Conservation (phyloP, 2,113 vertebrate genomes). For the Chinchilla lanigera region DNA sequence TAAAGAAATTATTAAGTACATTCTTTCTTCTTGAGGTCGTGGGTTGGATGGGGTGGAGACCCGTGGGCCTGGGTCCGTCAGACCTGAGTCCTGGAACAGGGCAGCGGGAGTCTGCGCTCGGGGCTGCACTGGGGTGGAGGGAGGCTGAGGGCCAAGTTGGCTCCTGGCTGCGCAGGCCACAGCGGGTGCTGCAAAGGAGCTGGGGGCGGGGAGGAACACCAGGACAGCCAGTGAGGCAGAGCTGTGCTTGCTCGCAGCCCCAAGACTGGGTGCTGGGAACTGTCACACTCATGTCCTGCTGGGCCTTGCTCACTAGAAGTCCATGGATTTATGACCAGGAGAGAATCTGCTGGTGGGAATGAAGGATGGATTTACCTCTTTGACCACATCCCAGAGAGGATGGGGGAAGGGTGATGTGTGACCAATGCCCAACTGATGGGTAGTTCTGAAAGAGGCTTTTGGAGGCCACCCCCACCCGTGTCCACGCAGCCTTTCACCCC, state of each 20-base stretch:
- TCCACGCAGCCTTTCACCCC: not conserved
- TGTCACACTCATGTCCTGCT: rapidly evolving
- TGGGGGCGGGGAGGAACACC: not conserved
- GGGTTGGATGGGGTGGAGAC: not conserved
- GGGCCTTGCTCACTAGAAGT: not conserved
- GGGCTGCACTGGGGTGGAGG: rapidly evolving
- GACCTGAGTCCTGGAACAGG: rapidly evolving
- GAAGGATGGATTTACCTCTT: not conserved
- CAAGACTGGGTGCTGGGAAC: not conserved
- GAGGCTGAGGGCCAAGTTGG: not conserved
- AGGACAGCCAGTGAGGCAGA: not conserved
- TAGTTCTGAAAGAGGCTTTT: not conserved
- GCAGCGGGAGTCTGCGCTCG: not conserved
- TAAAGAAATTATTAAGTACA: not conserved
- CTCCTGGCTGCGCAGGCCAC: not conserved
- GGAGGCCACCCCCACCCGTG: not conserved
- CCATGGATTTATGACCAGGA: not conserved
- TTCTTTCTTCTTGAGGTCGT: not conserved
- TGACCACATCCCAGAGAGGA: not conserved
- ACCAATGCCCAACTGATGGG: not conserved
- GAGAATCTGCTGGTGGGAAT: not conserved
- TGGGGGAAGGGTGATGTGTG: not conserved
- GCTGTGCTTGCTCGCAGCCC: not conserved
- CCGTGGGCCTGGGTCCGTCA: not conserved
- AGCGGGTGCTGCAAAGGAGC: not conserved